These are phyloP conservation scores for Oceanodroma leucorhoa DNA, from an alignment of 2,797 vertebrate species.

Conservation along the genomic window DNA sequence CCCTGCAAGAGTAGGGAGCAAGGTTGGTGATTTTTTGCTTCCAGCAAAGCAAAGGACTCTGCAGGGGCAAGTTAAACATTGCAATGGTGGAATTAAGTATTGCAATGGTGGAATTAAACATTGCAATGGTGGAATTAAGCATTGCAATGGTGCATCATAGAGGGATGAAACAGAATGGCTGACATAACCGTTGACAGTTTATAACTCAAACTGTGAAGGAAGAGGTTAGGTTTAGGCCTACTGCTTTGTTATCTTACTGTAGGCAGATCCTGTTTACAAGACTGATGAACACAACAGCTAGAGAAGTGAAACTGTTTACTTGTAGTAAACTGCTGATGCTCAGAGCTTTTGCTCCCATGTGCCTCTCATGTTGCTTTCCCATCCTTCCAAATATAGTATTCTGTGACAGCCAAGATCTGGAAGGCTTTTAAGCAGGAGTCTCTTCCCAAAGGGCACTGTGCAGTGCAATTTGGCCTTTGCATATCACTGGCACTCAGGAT, in stretches of 20 bases:
- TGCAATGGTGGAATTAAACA: neutral
- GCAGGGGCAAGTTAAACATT: neutral
- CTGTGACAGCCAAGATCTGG: neutral
- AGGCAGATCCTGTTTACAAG: constrained; percentile 26
- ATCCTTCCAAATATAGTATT: constrained; percentile 43
- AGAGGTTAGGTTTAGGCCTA: neutral
- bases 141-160: neutral
- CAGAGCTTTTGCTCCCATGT: constrained; percentile 53
- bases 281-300: constrained; percentile 22
- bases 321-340: constrained; percentile 60
- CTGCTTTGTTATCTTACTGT: neutral
- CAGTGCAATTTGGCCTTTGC: neutral
- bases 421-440: constrained; percentile 5
- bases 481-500: neutral
- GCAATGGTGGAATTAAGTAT: neutral
- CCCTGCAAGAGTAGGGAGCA: neutral
- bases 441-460: constrained; percentile 27
- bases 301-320: constrained; percentile 56
- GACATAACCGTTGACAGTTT: neutral
- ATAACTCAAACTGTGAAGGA: neutral
- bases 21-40: neutral
- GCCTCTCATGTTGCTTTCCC: constrained; percentile 44
- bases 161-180: neutral
- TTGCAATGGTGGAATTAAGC: neutral
- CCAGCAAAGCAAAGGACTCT: neutral